Conservation (phyloP, 2,888 invertebrate species). For the Morpho deidamia region DNA sequence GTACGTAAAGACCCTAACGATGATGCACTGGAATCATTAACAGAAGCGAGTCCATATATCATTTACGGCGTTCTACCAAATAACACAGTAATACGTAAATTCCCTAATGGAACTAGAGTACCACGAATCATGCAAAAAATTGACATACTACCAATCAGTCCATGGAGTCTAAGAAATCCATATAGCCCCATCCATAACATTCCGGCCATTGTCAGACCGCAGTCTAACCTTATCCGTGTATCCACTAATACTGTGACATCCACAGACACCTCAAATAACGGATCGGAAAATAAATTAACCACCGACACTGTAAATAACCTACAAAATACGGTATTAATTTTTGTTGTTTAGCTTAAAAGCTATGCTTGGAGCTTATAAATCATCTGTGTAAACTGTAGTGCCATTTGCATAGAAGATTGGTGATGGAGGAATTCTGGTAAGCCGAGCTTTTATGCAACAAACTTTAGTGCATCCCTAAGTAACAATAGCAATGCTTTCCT, state of each 20-base stretch:
- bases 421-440: slow-evolving; percentile 37
- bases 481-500: slow-evolving; percentile 41
- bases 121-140: slow-evolving; percentile 81
- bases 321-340: slow-evolving; percentile 74
- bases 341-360: slow-evolving; percentile 72
- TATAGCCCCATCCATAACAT: slow-evolving; percentile 79
- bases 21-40: slow-evolving; percentile 81
- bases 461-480: slow-evolving; percentile 42
- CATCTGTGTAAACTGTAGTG: slow-evolving; percentile 37
- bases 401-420: slow-evolving; percentile 35
- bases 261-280: slow-evolving; percentile 78
- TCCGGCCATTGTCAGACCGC: slow-evolving; percentile 77
- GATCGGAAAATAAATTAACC: slow-evolving; percentile 72
- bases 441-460: slow-evolving; percentile 52
- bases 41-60: slow-evolving; percentile 84
- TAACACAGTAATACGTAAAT: slow-evolving; percentile 88
- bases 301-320: slow-evolving; percentile 78
- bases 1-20: slow-evolving; percentile 85
- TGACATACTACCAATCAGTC: slow-evolving; percentile 79
- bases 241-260: slow-evolving; percentile 82
- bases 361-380: slow-evolving; percentile 62
- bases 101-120: slow-evolving; percentile 88
- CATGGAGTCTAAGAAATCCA: slow-evolving; percentile 78
- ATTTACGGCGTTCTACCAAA: slow-evolving; percentile 87
- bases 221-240: slow-evolving; percentile 79